A percentile compares a stretch with the other conserved stretches of the same genome.
Evolutionary conservation across 2,797 vertebrate species (phyloP).

Genomic region (Clangula hyemalis): DNA sequence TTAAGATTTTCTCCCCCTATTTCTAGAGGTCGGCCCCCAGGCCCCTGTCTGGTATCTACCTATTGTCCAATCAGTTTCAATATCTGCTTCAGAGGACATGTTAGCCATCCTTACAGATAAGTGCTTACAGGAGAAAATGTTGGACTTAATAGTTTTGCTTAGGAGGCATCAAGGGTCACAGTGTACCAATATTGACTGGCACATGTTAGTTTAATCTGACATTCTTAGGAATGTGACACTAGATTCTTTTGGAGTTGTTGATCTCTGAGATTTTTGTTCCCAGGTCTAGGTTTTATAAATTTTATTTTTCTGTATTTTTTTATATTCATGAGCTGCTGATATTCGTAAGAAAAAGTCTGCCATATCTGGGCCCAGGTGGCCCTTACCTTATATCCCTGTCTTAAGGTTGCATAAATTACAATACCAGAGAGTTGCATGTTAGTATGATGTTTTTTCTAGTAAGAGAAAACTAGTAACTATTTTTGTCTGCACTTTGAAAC

Average conservation of each 20-base stretch:
- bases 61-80: slow-evolving; percentile 96
- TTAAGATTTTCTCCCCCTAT: slow-evolving; percentile 99
- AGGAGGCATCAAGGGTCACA: slow-evolving; percentile 86
- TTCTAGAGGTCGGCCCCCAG: slow-evolving; percentile 89
- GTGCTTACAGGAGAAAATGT: slow-evolving; percentile 92
- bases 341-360: slow-evolving; percentile 58
- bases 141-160: slow-evolving; percentile 94
- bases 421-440: not conserved
- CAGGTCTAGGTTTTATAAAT: slow-evolving; percentile 76
- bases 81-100: slow-evolving; percentile 93
- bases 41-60: slow-evolving; percentile 91
- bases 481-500: not conserved
- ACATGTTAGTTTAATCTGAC: slow-evolving; percentile 92
- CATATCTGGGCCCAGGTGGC: slow-evolving; percentile 61
- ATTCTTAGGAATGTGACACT: slow-evolving; percentile 84
- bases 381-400: slow-evolving; percentile 35
- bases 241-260: slow-evolving; percentile 80
- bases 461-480: not conserved
- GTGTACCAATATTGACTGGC: slow-evolving; percentile 91
- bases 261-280: slow-evolving; percentile 79
- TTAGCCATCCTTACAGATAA: slow-evolving; percentile 93
- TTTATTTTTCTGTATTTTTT: slow-evolving; percentile 79
- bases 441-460: not conserved
- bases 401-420: slow-evolving; percentile 61
- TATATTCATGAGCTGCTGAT: slow-evolving; percentile 82